Conservation (phyloP, 2,888 invertebrate genomes). For the Willowsia nigromaculata region DNA sequence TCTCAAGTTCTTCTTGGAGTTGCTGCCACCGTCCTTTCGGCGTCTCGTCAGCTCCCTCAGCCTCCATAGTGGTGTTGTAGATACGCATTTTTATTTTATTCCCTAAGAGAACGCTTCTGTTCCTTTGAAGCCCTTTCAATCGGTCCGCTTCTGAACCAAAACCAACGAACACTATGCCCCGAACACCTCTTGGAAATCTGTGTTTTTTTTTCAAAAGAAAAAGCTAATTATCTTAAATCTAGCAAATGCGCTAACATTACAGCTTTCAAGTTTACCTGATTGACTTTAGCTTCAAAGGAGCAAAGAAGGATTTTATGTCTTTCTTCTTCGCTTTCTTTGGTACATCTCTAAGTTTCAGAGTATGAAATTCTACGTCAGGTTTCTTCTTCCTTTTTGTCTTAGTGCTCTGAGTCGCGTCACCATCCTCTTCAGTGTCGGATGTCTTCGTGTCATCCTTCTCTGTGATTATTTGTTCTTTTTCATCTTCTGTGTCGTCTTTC, state of each 20-base stretch:
- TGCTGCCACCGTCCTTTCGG: constrained; percentile 83
- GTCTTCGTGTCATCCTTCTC: background rate
- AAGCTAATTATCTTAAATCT: too few species aligned
- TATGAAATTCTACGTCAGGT: constrained; percentile 81
- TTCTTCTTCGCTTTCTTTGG: constrained; percentile 90
- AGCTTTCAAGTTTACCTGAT: constrained; percentile 83
- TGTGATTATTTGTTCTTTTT: background rate
- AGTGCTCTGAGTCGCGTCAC: background rate
- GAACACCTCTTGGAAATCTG: constrained; percentile 86
- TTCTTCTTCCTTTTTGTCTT: constrained; percentile 80
- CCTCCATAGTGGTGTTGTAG: constrained; percentile 55
- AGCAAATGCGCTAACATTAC: background rate
- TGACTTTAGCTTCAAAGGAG: constrained; percentile 88
- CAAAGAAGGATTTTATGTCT: constrained; percentile 91
- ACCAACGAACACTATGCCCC: constrained; percentile 94
- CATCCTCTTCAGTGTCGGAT: constrained; percentile 79
- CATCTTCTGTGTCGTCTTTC: constrained; percentile 79
- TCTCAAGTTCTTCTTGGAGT: constrained; percentile 85
- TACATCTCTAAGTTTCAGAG: constrained; percentile 88
- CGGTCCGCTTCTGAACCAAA: constrained; percentile 91
- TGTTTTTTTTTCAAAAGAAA: background rate
- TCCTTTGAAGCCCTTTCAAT: constrained; percentile 89
- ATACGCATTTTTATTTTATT: constrained; percentile 82
- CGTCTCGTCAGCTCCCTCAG: constrained; percentile 81
- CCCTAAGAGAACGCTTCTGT: constrained; percentile 90